Percentiles rank a stretch among this genome's conserved stretches.
Evolutionary conservation across 2,113 vertebrate genomes (phyloP).

Genomic region (Serilophus lunatus): DNA sequence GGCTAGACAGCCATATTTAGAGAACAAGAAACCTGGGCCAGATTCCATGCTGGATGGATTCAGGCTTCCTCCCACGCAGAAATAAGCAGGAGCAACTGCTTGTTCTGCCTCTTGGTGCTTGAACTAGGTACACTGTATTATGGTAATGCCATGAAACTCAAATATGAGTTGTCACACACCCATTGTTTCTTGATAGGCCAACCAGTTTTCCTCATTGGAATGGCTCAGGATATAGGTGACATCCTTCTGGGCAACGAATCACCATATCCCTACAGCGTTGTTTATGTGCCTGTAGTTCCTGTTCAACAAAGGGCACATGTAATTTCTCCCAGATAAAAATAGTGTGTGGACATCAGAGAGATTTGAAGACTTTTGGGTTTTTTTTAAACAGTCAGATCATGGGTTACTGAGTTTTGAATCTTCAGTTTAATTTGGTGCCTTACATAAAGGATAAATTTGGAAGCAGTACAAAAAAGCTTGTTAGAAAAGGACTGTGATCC

Average conservation of each 20-base stretch:
- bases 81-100: background rate
- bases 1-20: background rate
- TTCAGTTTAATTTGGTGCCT: background rate
- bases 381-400: background rate
- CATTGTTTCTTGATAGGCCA: background rate
- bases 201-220: background rate
- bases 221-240: background rate
- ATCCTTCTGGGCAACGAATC: background rate
- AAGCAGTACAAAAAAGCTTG: background rate
- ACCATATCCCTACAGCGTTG: background rate
- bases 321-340: background rate
- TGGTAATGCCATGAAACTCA: background rate
- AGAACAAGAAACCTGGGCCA: background rate
- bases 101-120: background rate
- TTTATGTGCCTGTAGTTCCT: background rate
- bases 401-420: background rate
- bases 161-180: background rate
- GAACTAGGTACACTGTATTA: background rate
- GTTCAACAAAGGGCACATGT: background rate
- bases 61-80: background rate
- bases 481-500: background rate
- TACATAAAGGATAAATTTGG: background rate
- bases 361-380: background rate
- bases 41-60: background rate
- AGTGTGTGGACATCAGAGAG: background rate